Evolutionary conservation across 2,888 invertebrate genomes (phyloP).

Genomic region (Micoletzkya japonica): DNA sequence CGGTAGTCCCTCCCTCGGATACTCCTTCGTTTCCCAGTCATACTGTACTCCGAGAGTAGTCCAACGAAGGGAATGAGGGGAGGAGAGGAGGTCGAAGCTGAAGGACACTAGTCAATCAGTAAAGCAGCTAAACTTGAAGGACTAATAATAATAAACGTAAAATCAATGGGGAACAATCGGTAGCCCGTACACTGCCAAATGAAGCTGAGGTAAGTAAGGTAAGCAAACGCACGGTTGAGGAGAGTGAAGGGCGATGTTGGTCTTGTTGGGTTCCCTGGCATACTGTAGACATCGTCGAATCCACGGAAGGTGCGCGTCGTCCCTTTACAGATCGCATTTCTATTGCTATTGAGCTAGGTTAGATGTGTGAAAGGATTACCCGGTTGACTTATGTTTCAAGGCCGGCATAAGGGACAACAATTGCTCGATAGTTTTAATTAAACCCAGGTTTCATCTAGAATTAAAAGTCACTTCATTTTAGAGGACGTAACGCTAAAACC

Average conservation of each 20-base stretch:
- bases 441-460: too few species aligned
- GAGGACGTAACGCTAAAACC: too few species aligned
- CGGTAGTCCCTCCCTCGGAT: slow-evolving; percentile 47
- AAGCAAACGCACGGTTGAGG: slow-evolving; percentile 10
- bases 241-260: slow-evolving; percentile 24
- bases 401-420: too few species aligned
- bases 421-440: too few species aligned
- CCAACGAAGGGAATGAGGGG: slow-evolving; percentile 79
- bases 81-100: slow-evolving; percentile 30
- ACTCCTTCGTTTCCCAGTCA: slow-evolving; percentile 92
- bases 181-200: background rate
- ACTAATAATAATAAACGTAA: background rate
- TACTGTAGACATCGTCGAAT: slow-evolving; percentile 9
- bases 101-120: background rate
- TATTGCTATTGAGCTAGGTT: background rate
- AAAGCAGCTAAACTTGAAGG: too few species aligned
- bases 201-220: background rate
- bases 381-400: too few species aligned
- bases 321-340: background rate
- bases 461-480: too few species aligned
- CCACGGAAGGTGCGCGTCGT: slow-evolving; percentile 9
- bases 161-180: background rate
- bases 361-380: background rate
- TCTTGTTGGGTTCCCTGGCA: slow-evolving; percentile 9
- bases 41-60: slow-evolving; percentile 95